Base-by-base conservation (phyloP, 92 coral and sea anemone genomes). In the Zoanthus solanderi region DNA sequence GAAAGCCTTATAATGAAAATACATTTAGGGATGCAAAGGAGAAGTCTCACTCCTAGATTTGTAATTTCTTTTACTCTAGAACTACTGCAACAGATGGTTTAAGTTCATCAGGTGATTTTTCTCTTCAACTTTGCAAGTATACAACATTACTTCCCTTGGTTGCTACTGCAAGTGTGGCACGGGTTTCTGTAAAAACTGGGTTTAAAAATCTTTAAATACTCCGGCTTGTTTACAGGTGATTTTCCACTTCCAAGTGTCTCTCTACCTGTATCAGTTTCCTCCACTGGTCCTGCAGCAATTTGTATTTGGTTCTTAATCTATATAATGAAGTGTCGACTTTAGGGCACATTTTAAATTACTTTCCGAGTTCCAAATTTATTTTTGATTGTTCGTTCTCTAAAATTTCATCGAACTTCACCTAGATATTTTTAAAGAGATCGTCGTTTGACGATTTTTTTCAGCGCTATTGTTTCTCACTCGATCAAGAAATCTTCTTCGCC, bases 381-480 rank as follows among this genome's bases (percentile, higher is more conserved):
- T 34, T 72, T 72, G 76, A 72, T 72, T 23, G 76, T 72, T 72
- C 50, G 76, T 37, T 72, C 76, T 72, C 76, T 37, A 72, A 72
- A 72, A 72, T 72, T 72, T 72, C 76, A 34, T 72, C 13, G 76
- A 37, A 72, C 76, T 72, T 72, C 76, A 72, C 76, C 23, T 23
- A n/a, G n/a, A n/a, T n/a, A n/a, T n/a, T n/a, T n/a, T n/a, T n/a
- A n/a, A n/a, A n/a, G n/a, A n/a, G n/a, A n/a, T n/a, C n/a, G n/a
- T n/a, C n/a, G n/a, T n/a, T n/a, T n/a, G n/a, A n/a, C n/a, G n/a
- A n/a, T n/a, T n/a, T n/a, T n/a, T n/a, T n/a, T n/a, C n/a, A n/a
- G n/a, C n/a, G n/a, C n/a, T n/a, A 23, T 23, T 23, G 23, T 23
- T 23, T 23, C 23, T 23, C 0, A 23, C 23, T 23, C 23, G 23